phyloP scores from a whole-genome alignment of 2,888 invertebrate species.

The Anagyrus pseudococci region DNA sequence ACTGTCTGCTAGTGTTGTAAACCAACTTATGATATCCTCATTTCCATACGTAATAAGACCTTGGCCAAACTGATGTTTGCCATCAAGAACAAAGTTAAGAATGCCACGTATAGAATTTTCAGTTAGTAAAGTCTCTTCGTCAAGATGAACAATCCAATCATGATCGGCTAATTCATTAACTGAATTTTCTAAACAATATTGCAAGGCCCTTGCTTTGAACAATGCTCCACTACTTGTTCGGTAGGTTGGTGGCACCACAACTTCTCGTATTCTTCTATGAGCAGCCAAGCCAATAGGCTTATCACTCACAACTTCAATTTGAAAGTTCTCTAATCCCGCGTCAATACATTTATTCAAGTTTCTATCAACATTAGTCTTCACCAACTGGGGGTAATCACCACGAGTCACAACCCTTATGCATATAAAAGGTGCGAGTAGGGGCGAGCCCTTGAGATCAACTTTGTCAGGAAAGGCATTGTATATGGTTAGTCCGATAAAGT shows the following conservation, averaged over 20 bases:
- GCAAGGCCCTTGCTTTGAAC: conserved; percentile 93
- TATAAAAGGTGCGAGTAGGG: conserved; percentile 90
- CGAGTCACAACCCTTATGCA: conserved; percentile 94
- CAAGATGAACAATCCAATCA: conserved; percentile 97
- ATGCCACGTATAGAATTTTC: conserved; percentile 90
- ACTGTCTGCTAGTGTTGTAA: conserved; percentile 94
- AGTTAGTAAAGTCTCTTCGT: conserved; percentile 94
- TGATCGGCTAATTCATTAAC: conserved; percentile 84
- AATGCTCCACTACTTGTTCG: conserved; percentile 90
- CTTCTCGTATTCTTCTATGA: conserved; percentile 82
- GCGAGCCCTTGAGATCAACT: conserved; percentile 86
- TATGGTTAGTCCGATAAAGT: conserved; percentile 83
- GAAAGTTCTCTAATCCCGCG: conserved; percentile 92
- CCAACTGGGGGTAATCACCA: conserved; percentile 91
- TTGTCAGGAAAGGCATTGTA: conserved; percentile 96
- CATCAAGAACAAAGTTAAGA: conserved; percentile 92
- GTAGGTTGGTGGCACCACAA: conserved; percentile 87
- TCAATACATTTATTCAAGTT: conserved; percentile 88
- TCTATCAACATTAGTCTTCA: conserved; percentile 82
- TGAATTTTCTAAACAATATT: conserved; percentile 92
- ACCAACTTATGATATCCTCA: conserved; percentile 95
- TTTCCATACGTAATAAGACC: conserved; percentile 96
- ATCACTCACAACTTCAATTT: conserved; percentile 95
- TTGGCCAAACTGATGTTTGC: conserved; percentile 94
- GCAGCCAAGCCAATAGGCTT: conserved; percentile 79